These are phyloP conservation scores for Anomalospiza imberbis DNA, from an alignment of 2,797 vertebrate species.

Conservation along the genomic window DNA sequence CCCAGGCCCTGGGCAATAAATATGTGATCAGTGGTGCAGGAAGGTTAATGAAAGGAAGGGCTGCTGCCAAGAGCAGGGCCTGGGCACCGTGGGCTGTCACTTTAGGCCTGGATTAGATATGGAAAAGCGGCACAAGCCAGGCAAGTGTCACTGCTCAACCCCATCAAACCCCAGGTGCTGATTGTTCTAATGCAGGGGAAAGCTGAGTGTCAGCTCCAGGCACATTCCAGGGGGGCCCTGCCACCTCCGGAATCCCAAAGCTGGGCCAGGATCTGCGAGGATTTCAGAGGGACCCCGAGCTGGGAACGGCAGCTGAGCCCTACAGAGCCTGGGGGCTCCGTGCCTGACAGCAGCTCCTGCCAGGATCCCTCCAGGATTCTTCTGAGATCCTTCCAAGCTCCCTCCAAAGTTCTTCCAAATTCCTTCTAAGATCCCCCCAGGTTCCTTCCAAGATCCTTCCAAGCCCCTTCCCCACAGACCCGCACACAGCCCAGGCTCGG, in stretches of 20 bases:
- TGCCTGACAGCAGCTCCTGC: not conserved
- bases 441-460: not conserved
- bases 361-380: not conserved
- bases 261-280: not conserved
- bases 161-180: conserved; percentile 1
- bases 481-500: rapidly evolving
- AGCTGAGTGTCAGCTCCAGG: not conserved
- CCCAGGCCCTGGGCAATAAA: conserved; percentile 20
- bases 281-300: not conserved
- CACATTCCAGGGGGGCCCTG: not conserved
- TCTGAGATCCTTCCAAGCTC: rapidly evolving
- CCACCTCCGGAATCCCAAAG: not conserved
- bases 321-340: not conserved
- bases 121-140: not conserved
- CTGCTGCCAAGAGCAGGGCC: conserved; percentile 4
- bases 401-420: not conserved
- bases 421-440: rapidly evolving
- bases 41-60: conserved; percentile 71
- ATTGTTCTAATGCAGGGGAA: conserved; percentile 34
- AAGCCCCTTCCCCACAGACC: not conserved
- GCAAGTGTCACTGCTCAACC: conserved; percentile 29
- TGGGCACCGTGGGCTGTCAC: conserved; percentile 41
- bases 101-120: conserved; percentile 18
- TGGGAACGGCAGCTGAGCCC: not conserved
- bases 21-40: conserved; percentile 79